Percentiles rank a stretch among this genome's conserved stretches.
Conservation (phyloP, 2,113 vertebrate species). For the Alces alces region DNA sequence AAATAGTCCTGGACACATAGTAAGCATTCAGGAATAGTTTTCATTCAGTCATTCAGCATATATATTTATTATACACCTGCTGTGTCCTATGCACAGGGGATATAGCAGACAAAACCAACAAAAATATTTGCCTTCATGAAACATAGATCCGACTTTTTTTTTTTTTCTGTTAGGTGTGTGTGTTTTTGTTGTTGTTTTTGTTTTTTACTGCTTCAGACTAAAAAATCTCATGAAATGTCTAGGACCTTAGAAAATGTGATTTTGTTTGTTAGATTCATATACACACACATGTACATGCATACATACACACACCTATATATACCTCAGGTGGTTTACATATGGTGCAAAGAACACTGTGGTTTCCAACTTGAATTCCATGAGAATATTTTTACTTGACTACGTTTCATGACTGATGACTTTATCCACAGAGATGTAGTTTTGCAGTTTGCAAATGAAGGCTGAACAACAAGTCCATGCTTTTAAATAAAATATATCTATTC, state of each 20-base stretch:
- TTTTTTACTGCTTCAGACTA: neutral
- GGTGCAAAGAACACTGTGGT: neutral
- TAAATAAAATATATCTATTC: slow-evolving; percentile 10
- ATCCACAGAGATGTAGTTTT: neutral
- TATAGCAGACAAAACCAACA: neutral
- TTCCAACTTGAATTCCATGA: slow-evolving; percentile 29
- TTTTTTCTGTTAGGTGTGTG: neutral
- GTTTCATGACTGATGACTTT: neutral
- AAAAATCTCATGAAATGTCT: slow-evolving; percentile 18
- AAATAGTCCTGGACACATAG: neutral
- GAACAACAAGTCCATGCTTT: neutral
- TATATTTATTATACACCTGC: neutral
- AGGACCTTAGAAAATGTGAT: slow-evolving; percentile 21
- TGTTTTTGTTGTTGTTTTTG: neutral
- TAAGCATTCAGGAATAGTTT: neutral
- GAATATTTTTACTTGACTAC: slow-evolving; percentile 6
- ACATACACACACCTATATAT: neutral
- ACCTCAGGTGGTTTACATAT: neutral
- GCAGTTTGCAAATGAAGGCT: neutral
- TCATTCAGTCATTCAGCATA: neutral
- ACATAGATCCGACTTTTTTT: neutral
- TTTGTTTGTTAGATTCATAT: neutral
- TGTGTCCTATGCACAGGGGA: neutral
- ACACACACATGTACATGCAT: neutral
- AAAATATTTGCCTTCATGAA: neutral